phyloP scores from a whole-genome alignment of 2,113 vertebrate species.

The Chlamydotis undulata region DNA sequence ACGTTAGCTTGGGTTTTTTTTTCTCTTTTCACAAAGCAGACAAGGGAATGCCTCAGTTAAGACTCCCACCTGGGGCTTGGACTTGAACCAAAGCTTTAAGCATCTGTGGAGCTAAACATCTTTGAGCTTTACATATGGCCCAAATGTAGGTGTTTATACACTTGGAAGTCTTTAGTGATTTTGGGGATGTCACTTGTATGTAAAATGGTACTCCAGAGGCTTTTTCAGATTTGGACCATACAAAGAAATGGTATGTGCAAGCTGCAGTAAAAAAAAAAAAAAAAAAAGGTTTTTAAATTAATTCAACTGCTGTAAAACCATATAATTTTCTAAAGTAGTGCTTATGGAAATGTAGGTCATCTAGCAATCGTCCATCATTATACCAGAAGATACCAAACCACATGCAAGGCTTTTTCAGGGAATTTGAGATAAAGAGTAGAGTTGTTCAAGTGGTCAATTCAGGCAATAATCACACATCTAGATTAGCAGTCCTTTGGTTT shows the following conservation, averaged over 20 bases:
- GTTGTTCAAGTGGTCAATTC: not conserved
- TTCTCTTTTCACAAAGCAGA: not conserved
- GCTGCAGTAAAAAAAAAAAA: not conserved
- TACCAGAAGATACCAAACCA: not conserved
- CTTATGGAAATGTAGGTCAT: not conserved
- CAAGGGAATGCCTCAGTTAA: not conserved
- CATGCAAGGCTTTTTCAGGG: not conserved
- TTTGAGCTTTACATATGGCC: not conserved
- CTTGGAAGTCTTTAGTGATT: not conserved
- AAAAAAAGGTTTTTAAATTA: not conserved
- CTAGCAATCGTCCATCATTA: not conserved
- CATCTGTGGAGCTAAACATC: not conserved
- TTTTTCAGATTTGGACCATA: not conserved
- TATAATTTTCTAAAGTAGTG: not conserved
- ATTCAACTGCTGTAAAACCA: not conserved
- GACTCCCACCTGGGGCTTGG: not conserved
- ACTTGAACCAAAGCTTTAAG: not conserved
- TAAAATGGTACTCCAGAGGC: not conserved
- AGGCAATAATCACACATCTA: not conserved
- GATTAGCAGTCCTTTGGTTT: not conserved
- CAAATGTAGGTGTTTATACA: not conserved
- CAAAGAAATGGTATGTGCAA: not conserved
- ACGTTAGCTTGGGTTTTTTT: not conserved
- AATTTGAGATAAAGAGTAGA: not conserved
- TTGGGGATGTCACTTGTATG: not conserved